Evolutionary conservation across 2,797 vertebrate species (phyloP).

Genomic region (Spinus olivaceus): DNA sequence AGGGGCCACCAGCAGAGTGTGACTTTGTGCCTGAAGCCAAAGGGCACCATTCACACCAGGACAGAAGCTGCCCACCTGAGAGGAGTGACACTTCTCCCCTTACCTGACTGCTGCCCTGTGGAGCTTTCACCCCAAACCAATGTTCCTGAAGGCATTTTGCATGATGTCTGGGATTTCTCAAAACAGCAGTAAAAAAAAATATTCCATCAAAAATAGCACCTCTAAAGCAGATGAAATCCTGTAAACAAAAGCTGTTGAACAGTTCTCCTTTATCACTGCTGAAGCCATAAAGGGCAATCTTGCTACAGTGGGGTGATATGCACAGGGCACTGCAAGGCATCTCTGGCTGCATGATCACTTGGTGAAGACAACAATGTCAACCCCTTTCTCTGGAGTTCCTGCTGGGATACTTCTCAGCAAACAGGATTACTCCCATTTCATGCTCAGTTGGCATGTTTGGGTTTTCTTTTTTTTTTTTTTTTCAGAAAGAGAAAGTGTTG

Average conservation of each 20-base stretch:
- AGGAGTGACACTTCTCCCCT: background rate
- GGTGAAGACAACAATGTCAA: background rate
- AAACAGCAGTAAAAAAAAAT: background rate
- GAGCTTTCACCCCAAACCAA: background rate
- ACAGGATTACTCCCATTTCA: background rate
- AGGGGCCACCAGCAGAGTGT: background rate
- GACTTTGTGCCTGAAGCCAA: background rate
- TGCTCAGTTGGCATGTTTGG: background rate
- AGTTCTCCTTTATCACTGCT: background rate
- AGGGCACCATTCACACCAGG: background rate
- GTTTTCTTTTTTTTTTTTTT: background rate
- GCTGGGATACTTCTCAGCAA: background rate
- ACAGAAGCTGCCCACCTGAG: background rate
- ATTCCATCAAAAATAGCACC: background rate
- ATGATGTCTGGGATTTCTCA: background rate
- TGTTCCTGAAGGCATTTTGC: background rate
- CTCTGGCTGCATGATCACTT: accelerated
- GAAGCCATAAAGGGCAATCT: background rate
- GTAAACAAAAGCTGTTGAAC: background rate
- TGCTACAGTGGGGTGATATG: accelerated
- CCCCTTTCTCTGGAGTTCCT: background rate
- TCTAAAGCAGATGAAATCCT: background rate
- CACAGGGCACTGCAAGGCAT: background rate
- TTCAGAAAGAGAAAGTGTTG: background rate
- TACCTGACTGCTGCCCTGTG: accelerated